These are phyloP conservation scores for Hyles euphorbiae DNA, from an alignment of 1,140 invertebrate genomes.

Conservation along the genomic window DNA sequence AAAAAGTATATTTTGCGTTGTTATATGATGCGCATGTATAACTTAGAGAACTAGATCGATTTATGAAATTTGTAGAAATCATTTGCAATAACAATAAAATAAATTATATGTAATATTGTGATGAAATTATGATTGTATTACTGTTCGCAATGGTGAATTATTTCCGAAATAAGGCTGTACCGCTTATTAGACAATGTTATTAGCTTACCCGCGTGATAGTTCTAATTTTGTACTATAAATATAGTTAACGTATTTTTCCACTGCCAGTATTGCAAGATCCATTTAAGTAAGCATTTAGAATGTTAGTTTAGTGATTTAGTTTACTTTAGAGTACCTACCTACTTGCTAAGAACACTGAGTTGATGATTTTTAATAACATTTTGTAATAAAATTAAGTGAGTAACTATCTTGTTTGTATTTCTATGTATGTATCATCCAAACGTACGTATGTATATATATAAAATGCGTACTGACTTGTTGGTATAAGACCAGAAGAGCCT, in stretches of 20 bases:
- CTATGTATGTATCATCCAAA: too few species aligned
- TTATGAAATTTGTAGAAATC: constrained; percentile 12
- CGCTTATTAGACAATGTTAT: not conserved
- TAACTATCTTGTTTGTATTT: constrained; percentile 3
- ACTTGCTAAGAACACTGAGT: constrained; percentile 52
- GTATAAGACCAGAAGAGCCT: too few species aligned
- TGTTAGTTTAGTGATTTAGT: constrained; percentile 55
- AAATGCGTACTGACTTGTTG: too few species aligned
- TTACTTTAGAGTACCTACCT: constrained; percentile 32
- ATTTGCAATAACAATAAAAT: constrained; percentile 10
- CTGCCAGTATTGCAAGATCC: constrained; percentile 76
- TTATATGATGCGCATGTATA: too few species aligned
- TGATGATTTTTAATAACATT: constrained; percentile 76
- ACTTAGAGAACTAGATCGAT: constrained; percentile 8
- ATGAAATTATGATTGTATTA: constrained; percentile 2
- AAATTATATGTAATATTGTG: constrained; percentile 3
- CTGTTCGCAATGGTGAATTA: not conserved
- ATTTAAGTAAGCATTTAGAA: constrained; percentile 47
- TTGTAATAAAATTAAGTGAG: constrained; percentile 65
- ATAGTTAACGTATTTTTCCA: constrained; percentile 73
- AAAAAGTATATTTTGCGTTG: too few species aligned
- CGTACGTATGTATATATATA: too few species aligned
- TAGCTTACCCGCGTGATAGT: constrained; percentile 3
- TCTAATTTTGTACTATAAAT: constrained; percentile 21
- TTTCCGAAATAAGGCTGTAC: not conserved